A percentile compares a stretch with the other conserved stretches of the same genome.
Conservation (phyloP, 1,140 invertebrate species). For the Drosophila kurseongensis region DNA sequence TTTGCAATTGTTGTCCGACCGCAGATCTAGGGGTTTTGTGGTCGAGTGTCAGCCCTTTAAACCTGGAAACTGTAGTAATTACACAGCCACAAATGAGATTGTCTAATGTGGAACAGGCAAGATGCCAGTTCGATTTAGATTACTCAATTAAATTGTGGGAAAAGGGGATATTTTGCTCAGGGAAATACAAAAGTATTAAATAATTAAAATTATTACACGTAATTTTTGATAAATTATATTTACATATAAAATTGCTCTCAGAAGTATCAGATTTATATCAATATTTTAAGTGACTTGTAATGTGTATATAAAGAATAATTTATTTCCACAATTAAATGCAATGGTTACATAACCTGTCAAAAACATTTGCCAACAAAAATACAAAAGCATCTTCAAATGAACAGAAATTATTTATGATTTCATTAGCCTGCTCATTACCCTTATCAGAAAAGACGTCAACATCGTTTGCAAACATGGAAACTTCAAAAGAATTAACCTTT, state of each 20-base stretch:
- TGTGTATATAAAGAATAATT: too few relatives aligned
- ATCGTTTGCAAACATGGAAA: constrained; percentile 8
- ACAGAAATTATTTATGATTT: constrained; percentile 41
- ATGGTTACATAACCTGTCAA: background rate
- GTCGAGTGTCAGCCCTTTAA: constrained; percentile 7
- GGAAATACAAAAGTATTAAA: background rate
- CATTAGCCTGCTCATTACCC: constrained; percentile 42
- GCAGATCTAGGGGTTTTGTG: constrained; percentile 4
- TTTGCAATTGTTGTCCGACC: constrained; percentile 36
- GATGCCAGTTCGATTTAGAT: constrained; percentile 16
- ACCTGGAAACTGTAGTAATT: constrained; percentile 40
- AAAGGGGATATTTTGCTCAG: background rate
- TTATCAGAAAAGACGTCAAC: constrained; percentile 31
- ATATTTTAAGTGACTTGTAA: too few relatives aligned
- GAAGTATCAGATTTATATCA: too few relatives aligned
- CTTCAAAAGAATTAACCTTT: constrained; percentile 40
- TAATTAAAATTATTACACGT: background rate
- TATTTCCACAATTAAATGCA: too few relatives aligned
- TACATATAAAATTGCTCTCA: too few relatives aligned
- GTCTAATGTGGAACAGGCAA: background rate
- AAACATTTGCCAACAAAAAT: constrained; percentile 11
- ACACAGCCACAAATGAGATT: constrained; percentile 26
- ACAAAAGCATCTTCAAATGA: constrained; percentile 18
- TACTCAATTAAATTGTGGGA: constrained; percentile 27
- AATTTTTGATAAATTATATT: background rate